A percentile compares a stretch with the other conserved stretches of the same genome.
Evolutionary conservation across 2,113 vertebrate genomes (phyloP).

Genomic region (Peromyscus leucopus): DNA sequence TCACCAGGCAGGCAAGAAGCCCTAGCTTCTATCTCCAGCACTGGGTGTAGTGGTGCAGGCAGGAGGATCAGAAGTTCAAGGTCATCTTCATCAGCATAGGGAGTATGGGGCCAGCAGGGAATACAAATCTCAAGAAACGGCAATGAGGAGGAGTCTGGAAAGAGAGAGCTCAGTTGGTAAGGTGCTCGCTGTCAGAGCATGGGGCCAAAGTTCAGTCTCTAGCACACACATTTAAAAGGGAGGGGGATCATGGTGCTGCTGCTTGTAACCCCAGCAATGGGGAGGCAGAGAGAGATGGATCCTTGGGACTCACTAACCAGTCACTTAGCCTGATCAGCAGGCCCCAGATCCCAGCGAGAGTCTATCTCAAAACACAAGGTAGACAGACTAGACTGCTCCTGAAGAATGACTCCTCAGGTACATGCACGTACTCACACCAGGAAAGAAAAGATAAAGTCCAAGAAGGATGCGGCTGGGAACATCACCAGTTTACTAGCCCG

Average conservation of each 20-base stretch:
- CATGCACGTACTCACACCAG: not conserved
- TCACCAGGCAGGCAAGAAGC: not conserved
- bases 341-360: not conserved
- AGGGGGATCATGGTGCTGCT: not conserved
- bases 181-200: too few relatives aligned
- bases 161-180: not conserved
- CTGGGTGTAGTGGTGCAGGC: too few relatives aligned
- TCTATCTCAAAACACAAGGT: not conserved
- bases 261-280: not conserved
- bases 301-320: not conserved
- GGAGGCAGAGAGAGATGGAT: not conserved
- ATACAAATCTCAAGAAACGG: too few relatives aligned
- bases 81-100: not conserved
- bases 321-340: not conserved
- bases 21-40: not conserved
- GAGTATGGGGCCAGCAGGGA: not conserved
- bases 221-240: not conserved
- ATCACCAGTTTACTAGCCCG: not conserved
- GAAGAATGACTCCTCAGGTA: too few relatives aligned
- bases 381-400: not conserved
- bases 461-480: too few relatives aligned
- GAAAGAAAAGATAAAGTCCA: too few relatives aligned
- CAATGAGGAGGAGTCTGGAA: accelerated
- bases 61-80: not conserved
- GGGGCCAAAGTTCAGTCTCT: too few relatives aligned